Evolutionary conservation across 30 jellyfish, hydroid and myxozoan genomes (phyloP).

Genomic region (Rhopilema esculentum): DNA sequence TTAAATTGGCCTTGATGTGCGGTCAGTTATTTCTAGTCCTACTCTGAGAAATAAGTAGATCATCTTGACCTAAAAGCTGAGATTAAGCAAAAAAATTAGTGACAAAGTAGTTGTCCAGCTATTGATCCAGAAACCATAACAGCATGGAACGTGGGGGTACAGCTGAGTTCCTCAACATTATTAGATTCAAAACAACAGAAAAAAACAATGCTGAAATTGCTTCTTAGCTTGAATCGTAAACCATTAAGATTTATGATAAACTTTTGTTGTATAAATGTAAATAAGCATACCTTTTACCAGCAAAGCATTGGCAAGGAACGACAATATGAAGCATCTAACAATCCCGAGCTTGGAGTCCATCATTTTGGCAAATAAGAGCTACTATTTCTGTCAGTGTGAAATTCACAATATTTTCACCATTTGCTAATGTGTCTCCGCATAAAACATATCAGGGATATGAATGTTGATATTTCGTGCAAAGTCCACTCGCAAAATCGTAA

Average conservation of each 20-base stretch:
- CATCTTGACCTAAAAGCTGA: too few relatives aligned
- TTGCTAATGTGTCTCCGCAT: background rate
- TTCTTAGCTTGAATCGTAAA: background rate
- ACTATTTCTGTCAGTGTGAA: background rate
- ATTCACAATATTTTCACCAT: background rate
- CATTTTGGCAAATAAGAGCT: background rate
- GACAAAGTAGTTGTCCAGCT: too few relatives aligned
- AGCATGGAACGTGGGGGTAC: too few relatives aligned
- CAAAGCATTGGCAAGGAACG: background rate
- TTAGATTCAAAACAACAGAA: too few relatives aligned
- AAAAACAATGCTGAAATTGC: too few relatives aligned
- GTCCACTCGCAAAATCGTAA: background rate
- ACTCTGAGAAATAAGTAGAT: too few relatives aligned
- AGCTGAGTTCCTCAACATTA: too few relatives aligned
- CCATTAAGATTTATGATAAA: background rate
- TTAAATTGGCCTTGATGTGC: too few relatives aligned
- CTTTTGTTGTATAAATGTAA: background rate
- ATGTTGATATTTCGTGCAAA: background rate
- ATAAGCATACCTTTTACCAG: background rate
- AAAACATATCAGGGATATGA: background rate
- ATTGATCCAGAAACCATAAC: too few relatives aligned
- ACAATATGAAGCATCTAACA: background rate
- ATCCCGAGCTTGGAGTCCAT: background rate
- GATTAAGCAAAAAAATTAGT: too few relatives aligned
- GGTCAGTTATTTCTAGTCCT: too few relatives aligned